Evolutionary conservation across 2,113 vertebrate genomes (phyloP), one percentile per base, ranked within the genome.

Genomic region (Hydrochoerus hydrochaeris): DNA sequence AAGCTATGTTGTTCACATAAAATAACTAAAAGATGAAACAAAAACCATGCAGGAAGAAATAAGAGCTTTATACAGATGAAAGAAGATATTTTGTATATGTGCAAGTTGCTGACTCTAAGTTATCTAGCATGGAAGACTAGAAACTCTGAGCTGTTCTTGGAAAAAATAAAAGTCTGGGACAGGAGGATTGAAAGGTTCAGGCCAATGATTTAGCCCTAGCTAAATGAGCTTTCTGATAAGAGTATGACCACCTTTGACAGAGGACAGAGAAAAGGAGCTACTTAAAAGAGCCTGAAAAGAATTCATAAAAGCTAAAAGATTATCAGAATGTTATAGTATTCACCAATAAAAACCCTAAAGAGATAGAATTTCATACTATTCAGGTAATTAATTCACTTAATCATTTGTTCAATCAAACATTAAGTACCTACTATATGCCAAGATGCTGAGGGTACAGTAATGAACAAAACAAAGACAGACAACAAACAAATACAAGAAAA

Each of bases 1-100:
- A 60, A 19, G 44, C 28, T 95, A 87, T 38, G 7, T 11, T 87
- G 35, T 28, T 88, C 17, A 63, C 12, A 77, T 82, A 52, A 96
- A 93, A 87, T 67, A 80, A 67, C 11, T 52, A 95, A 80, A 71
- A 65, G 63, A 91, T 62, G 75, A 71, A 92, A 46, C 13, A 81
- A 49, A 90, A 90, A 90, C n/a, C 44, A 73, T 19, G 52, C 0
- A 14, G 60, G 49, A 38, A 58, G 26, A 93, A 90, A 84, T 28
- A 88, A 73, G 44, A 92, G 67, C 44, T 81, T 62, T 81, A 26
- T 57, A 24, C 24, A 84, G n/a, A 49, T 49, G 80, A 69, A 69
- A 73, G 35, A 73, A 41, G 35, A 38, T 52, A 26, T 26, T 78
- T 49, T 32, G 46, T 32, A 19, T 35, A 67, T 44, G 13, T 91